Evolutionary conservation across 2,113 vertebrate species (phyloP), one percentile per base, ranked within the genome.

Genomic region (Bucco capensis): DNA sequence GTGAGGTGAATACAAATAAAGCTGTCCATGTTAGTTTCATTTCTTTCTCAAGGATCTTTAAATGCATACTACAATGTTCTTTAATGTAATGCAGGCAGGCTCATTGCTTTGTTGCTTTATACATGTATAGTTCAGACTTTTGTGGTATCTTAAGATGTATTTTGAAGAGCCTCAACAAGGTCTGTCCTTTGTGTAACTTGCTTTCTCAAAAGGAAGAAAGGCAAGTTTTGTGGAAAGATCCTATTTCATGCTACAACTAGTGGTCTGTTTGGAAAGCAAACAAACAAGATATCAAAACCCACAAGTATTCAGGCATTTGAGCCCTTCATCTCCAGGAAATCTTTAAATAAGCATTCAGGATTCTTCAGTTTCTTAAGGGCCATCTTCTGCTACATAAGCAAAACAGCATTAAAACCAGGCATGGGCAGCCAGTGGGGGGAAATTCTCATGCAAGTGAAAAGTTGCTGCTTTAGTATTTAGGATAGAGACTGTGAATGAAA

Each of bases 1-100:
- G 62, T 92, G 42, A 89, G 38, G 62, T 83, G 30, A 78, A 85
- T 85, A 61, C 38, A 90, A 83, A 88, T 89, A 86, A 79, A 90
- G 70, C 50, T 86, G n/a, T 33, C 35, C 12, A 9, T 72, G 44
- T 70, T 84, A 58, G 40, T 71, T 73, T 82, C 9, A 65, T 19
- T 89, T 81, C 24, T 83, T 85, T 85, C 75, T 70, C 57, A 64
- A 62, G 83, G 40, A 35, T 73, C 58, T 92, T 78, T 47, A 90
- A 85, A 88, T 60, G 58, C 47, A 93, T 88, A 90, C 38, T 90
- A 47, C 4, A 27, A 75, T 57, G 21, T 62, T 92, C 11, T 37
- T 84, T 81, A 81, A 53, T 44, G 38, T 84, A 76, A 60, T 17
- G 23, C 35, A 37, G 62, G 14, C 2, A 10, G 42, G 13, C 31